Conservation (phyloP, 2,888 invertebrate species). For the Cloeon dipterum region DNA sequence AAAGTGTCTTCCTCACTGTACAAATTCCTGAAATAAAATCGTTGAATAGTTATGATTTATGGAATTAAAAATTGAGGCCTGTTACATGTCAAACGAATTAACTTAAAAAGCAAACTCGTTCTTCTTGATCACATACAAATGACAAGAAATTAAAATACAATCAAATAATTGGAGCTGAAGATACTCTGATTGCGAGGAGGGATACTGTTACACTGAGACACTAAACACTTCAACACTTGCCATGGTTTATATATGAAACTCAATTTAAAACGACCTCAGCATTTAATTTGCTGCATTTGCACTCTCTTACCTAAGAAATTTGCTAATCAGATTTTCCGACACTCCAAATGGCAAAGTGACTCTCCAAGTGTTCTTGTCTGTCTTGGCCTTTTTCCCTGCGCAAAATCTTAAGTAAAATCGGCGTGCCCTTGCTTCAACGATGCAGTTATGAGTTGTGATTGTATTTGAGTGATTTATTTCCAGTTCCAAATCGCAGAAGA, state of each 20-base stretch:
- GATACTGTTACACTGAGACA: too few relatives aligned
- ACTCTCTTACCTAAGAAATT: conserved; percentile 18
- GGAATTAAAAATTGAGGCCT: too few relatives aligned
- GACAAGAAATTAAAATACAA: too few relatives aligned
- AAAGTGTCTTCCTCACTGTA: conserved; percentile 26
- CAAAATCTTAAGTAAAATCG: conserved; percentile 28
- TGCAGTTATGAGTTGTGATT: conserved; percentile 32
- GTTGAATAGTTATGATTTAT: too few relatives aligned
- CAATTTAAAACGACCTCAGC: too few relatives aligned
- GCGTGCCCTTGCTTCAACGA: conserved; percentile 31
- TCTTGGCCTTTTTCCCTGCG: background rate
- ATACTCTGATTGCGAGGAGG: too few relatives aligned
- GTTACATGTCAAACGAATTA: too few relatives aligned
- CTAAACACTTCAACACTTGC: too few relatives aligned
- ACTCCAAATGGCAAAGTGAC: conserved; percentile 11
- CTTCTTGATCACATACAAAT: too few relatives aligned
- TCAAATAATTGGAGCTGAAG: too few relatives aligned
- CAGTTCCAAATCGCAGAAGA: conserved; percentile 34
- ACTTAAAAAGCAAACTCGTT: too few relatives aligned
- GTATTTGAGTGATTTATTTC: conserved; percentile 29
- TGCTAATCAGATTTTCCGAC: conserved; percentile 12
- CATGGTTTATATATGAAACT: too few relatives aligned
- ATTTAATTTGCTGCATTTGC: background rate
- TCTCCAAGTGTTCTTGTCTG: background rate
- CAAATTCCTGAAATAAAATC: conserved; percentile 21